Percentiles rank a stretch among this genome's conserved stretches.
Conservation (phyloP, 2,797 vertebrate species). For the Coregonus sp. region DNA sequence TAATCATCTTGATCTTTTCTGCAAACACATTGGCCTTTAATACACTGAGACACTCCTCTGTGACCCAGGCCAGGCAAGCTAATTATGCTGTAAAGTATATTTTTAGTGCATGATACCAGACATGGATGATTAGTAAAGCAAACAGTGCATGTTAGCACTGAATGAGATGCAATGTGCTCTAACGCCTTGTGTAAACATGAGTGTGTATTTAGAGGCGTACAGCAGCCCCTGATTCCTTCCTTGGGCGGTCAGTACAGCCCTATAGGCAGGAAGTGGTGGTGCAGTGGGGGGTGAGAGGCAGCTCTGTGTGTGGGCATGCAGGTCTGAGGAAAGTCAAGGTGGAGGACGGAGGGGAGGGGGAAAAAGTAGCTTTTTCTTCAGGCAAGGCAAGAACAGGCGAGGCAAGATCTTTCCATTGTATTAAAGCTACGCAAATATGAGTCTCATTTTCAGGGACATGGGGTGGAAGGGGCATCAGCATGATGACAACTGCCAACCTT, state of each 20-base stretch:
- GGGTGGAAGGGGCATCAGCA: neutral
- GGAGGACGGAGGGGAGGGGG: neutral
- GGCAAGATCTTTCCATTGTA: neutral
- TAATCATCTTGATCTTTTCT: slow-evolving; percentile 51
- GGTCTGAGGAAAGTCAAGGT: slow-evolving; percentile 5
- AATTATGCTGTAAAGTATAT: slow-evolving; percentile 36
- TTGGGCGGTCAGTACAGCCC: slow-evolving; percentile 13
- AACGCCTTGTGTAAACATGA: slow-evolving; percentile 69
- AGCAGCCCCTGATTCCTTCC: slow-evolving; percentile 13
- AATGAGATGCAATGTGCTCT: slow-evolving; percentile 52
- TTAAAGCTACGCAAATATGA: neutral
- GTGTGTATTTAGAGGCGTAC: slow-evolving; percentile 26
- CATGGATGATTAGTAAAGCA: slow-evolving; percentile 73
- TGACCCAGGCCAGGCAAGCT: slow-evolving; percentile 49
- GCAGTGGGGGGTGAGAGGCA: neutral
- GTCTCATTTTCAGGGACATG: neutral
- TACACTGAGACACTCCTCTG: slow-evolving; percentile 47
- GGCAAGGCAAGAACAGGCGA: neutral
- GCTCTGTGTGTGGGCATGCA: neutral
- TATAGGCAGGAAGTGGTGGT: slow-evolving; percentile 5
- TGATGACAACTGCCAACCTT: slow-evolving; percentile 13
- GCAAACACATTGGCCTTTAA: slow-evolving; percentile 47
- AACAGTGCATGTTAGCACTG: slow-evolving; percentile 60
- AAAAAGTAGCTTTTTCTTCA: neutral
- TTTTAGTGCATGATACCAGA: slow-evolving; percentile 67